phyloP scores from a whole-genome alignment of 2,888 invertebrate species.

The Tenthredo amoena region DNA sequence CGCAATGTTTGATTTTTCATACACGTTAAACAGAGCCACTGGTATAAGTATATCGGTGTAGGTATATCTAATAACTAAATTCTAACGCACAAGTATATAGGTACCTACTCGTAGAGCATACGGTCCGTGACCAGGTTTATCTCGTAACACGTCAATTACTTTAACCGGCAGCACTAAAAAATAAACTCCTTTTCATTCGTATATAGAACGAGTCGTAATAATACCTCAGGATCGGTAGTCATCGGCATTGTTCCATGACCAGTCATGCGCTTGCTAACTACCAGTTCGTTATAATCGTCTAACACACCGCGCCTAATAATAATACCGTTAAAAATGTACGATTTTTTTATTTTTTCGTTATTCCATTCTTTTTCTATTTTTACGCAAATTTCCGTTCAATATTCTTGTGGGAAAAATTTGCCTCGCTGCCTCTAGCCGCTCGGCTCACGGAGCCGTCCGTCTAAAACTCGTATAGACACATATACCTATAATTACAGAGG shows the following conservation, averaged over 20 bases:
- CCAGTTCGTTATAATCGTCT: conserved; percentile 25
- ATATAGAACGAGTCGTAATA: conserved; percentile 50
- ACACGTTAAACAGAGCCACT: not conserved
- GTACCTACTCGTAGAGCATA: conserved; percentile 10
- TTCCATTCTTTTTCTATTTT: not conserved
- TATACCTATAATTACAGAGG: not conserved
- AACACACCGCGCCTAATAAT: not conserved
- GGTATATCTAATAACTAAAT: conserved; percentile 14
- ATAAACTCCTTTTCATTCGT: conserved; percentile 43
- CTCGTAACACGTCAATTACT: conserved; percentile 50
- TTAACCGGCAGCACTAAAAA: conserved; percentile 44
- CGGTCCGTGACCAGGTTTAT: conserved; percentile 40
- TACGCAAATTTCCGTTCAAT: not conserved
- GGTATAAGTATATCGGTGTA: not conserved
- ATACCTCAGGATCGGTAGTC: conserved; percentile 51
- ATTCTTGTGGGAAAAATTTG: not conserved
- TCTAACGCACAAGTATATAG: not conserved
- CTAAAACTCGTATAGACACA: not conserved
- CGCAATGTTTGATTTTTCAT: not conserved
- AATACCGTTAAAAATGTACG: not conserved
- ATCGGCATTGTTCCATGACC: conserved; percentile 52
- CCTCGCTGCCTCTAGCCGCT: not conserved
- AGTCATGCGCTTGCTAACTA: conserved; percentile 45
- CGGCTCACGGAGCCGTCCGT: not conserved
- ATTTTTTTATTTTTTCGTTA: not conserved